Percentiles rank a stretch among this genome's conserved stretches.
phyloP scores from a whole-genome alignment of 2,113 vertebrate species.

The Prunella fulvescens region DNA sequence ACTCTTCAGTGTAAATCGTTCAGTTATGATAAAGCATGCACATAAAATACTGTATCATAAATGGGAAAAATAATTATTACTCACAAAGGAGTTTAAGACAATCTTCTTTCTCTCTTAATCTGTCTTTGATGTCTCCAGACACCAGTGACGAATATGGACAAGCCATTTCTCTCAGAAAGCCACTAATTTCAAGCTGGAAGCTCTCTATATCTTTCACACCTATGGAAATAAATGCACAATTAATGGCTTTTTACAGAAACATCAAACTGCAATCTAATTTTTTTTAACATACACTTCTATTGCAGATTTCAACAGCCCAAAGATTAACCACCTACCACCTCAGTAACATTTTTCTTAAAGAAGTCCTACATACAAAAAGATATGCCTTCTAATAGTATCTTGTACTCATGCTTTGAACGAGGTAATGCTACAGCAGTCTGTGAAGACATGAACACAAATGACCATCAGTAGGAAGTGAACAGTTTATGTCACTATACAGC shows the following conservation, averaged over 20 bases:
- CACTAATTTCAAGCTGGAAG: constrained; percentile 84
- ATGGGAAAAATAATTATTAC: constrained; percentile 12
- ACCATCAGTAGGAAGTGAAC: background rate
- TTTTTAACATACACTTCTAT: background rate
- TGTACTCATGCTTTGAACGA: background rate
- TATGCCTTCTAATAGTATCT: background rate
- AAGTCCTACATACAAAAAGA: background rate
- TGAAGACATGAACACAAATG: background rate
- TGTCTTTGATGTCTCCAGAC: constrained; percentile 81
- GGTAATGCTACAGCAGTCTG: background rate
- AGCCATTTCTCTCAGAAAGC: constrained; percentile 87
- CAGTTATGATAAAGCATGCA: background rate
- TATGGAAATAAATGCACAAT: background rate
- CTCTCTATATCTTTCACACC: constrained; percentile 82
- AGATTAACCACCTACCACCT: background rate
- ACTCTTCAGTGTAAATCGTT: background rate
- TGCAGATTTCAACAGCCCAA: background rate
- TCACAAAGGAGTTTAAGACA: constrained; percentile 87
- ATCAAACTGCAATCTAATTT: background rate
- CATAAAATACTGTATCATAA: background rate
- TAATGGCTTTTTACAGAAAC: background rate
- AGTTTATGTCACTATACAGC: background rate
- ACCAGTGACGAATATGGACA: constrained; percentile 81
- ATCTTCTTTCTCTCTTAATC: constrained; percentile 76
- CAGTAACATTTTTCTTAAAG: background rate